A percentile compares a stretch with the other conserved stretches of the same genome.
These are phyloP conservation scores for Phyto melanocephala DNA, from an alignment of 2,888 invertebrate genomes.

Conservation along the genomic window DNA sequence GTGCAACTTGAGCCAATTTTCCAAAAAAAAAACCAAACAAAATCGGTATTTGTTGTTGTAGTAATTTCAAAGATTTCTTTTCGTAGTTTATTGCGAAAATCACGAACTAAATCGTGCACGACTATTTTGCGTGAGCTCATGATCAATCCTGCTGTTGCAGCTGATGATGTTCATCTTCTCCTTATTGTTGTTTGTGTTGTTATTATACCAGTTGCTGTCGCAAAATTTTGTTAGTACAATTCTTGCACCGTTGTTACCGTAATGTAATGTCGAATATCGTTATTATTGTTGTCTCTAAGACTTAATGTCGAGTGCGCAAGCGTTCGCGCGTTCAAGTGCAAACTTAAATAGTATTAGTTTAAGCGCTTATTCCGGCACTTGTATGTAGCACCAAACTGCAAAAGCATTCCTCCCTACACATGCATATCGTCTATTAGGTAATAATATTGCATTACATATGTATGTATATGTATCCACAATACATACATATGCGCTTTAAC, in stretches of 20 bases:
- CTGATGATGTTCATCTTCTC: conserved; percentile 38
- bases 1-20: conserved; percentile 62
- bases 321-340: conserved; percentile 64
- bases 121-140: conserved; percentile 79
- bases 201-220: conserved; percentile 40
- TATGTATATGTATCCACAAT: too few relatives aligned
- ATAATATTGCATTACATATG: too few relatives aligned
- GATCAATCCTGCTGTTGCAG: conserved; percentile 72
- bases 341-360: conserved; percentile 58
- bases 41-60: conserved; percentile 37
- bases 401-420: conserved; percentile 5
- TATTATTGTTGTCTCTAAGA: neutral
- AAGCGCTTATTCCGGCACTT: conserved; percentile 56
- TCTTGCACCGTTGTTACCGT: conserved; percentile 41
- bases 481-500: too few relatives aligned
- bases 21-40: neutral
- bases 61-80: conserved; percentile 66
- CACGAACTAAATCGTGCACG: conserved; percentile 79
- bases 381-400: conserved; percentile 35
- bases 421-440: too few relatives aligned
- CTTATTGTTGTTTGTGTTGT: conserved; percentile 18
- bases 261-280: neutral
- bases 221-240: conserved; percentile 54
- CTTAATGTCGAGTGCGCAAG: conserved; percentile 42
- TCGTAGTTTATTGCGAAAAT: conserved; percentile 70